A percentile compares a stretch with the other conserved stretches of the same genome.
phyloP scores from a whole-genome alignment of 1,140 invertebrate genomes.

The Drosophila ficusphila region DNA sequence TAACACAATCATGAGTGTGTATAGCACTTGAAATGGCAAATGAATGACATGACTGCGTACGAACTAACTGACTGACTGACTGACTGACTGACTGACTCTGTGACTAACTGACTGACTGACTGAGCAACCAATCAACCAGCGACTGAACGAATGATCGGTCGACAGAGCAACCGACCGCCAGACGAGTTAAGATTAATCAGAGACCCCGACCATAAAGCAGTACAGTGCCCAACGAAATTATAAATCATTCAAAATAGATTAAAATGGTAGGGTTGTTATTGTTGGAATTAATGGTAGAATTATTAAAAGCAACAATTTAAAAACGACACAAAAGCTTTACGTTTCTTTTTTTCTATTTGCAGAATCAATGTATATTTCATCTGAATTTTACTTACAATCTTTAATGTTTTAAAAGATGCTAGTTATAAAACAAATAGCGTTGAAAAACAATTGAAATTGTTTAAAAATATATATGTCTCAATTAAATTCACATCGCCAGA shows the following conservation, averaged over 20 bases:
- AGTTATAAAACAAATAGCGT: too few species aligned
- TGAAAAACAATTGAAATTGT: too few species aligned
- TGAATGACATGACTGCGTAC: slow-evolving; percentile 75
- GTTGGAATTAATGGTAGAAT: too few species aligned
- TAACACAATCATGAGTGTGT: slow-evolving; percentile 56
- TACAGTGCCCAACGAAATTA: slow-evolving; percentile 17
- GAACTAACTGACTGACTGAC: slow-evolving; percentile 42
- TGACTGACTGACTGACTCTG: slow-evolving; percentile 13
- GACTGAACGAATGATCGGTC: slow-evolving; percentile 34
- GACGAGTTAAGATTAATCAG: slow-evolving; percentile 79
- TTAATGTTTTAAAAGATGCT: too few species aligned
- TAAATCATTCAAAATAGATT: slow-evolving; percentile 1
- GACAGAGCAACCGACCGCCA: slow-evolving; percentile 28
- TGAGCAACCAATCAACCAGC: slow-evolving; percentile 28
- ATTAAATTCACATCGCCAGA: too few species aligned
- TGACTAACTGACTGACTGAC: slow-evolving; percentile 29
- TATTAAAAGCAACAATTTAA: too few species aligned
- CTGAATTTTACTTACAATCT: too few species aligned
- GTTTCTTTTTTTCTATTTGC: too few species aligned
- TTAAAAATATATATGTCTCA: too few species aligned
- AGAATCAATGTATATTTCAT: too few species aligned
- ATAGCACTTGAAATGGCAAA: slow-evolving; percentile 80
- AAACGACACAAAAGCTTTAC: too few species aligned
- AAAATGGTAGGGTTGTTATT: too few species aligned
- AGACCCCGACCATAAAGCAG: slow-evolving; percentile 53